Base-by-base conservation (phyloP, 1,140 invertebrate genomes). In the Drosophila bocki region DNA sequence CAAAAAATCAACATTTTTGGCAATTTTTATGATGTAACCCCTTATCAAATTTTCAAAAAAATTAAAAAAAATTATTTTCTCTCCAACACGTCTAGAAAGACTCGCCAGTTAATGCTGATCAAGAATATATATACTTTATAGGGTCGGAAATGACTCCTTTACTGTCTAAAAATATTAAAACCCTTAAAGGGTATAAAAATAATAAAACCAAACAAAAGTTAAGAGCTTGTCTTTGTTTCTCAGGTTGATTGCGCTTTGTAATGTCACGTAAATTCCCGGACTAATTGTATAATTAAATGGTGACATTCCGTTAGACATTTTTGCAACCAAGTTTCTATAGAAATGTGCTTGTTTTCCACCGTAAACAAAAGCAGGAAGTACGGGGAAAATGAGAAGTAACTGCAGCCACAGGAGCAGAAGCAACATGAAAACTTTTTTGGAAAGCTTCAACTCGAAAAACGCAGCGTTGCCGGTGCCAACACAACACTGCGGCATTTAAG, bases 401-500 rank as follows among this genome's bases (percentile, higher is more conserved):
- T 65, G 72, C 72, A 51, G 61, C 37, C 61, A 26, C 60, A 75
- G 50, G 37, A 74, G 54, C 37, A 35, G 68, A 48, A 44, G 50
- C 64, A 70, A 44, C 50, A 60, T 19, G 56, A 26, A 54, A 75
- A 75, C 41, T 75, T 63, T 75, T 75, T 75, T 42, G 32, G 39
- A 29, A 68, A 67, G 48, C 70, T 54, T 48, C 70, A 54, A 75
- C 71, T 75, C 41, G 29, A 44, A 75, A 75, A 62, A 78, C 75
- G 75, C 67, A 78, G 45, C 61, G 56, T 59, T 74, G 54, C 47
- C 47, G 61, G 45, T 78, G 56, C 75, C 63, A 78, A 78, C 74
- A 58, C 44, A 74, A 50, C 51, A 78, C 74, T 78, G 75, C 75
- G 75, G 75, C 75, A 78, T 78, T 78, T 78, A 78, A 78, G 54